phyloP scores from a whole-genome alignment of 2,888 invertebrate genomes.

The Pheosia gnoma region DNA sequence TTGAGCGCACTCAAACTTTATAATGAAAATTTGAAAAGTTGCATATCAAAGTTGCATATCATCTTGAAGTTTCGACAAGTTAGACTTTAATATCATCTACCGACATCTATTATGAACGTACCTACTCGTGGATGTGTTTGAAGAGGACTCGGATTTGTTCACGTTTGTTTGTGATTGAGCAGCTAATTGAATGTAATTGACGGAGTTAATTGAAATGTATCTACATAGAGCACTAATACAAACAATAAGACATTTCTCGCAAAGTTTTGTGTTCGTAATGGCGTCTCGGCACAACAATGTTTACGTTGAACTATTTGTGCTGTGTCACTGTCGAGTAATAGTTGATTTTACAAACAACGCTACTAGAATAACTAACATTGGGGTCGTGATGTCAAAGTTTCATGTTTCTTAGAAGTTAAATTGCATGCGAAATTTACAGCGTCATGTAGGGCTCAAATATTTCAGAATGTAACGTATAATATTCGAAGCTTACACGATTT shows the following conservation, averaged over 20 bases:
- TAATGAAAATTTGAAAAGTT: conserved; percentile 58
- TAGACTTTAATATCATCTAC: conserved; percentile 45
- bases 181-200: conserved; percentile 11
- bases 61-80: conserved; percentile 38
- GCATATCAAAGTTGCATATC: conserved; percentile 24
- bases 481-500: background rate
- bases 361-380: conserved; percentile 26
- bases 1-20: conserved; percentile 30
- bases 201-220: conserved; percentile 2
- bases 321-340: background rate
- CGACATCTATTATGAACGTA: conserved; percentile 40
- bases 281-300: background rate
- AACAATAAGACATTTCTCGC: background rate
- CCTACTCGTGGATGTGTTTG: conserved; percentile 4
- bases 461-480: conserved; percentile 22
- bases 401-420: background rate
- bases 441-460: conserved; percentile 15
- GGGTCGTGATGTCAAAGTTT: conserved; percentile 17
- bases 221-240: background rate
- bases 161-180: conserved; percentile 14
- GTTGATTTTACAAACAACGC: background rate
- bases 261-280: background rate
- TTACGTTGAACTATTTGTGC: background rate
- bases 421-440: conserved; percentile 19
- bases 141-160: conserved; percentile 7